phyloP scores from a whole-genome alignment of 2,113 vertebrate species.

The Anarrhichthys ocellatus region DNA sequence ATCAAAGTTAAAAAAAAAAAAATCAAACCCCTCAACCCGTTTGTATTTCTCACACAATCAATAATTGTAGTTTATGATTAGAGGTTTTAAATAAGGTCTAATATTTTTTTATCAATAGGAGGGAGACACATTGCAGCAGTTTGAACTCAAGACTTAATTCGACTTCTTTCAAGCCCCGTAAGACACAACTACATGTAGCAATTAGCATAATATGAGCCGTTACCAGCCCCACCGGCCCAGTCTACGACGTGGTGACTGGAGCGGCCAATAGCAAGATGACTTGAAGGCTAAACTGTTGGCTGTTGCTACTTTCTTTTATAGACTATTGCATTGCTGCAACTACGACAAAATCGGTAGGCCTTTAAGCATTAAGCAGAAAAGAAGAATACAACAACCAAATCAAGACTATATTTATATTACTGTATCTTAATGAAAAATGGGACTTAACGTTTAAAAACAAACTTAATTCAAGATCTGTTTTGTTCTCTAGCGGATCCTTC shows the following conservation, averaged over 20 bases:
- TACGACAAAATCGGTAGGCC: too few relatives aligned
- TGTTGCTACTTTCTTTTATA: too few relatives aligned
- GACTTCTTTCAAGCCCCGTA: too few relatives aligned
- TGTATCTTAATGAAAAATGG: not conserved
- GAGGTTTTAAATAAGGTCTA: not conserved
- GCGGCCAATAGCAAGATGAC: too few relatives aligned
- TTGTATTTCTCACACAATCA: not conserved
- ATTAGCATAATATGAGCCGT: too few relatives aligned
- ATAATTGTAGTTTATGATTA: not conserved
- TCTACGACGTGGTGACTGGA: too few relatives aligned
- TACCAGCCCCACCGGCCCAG: too few relatives aligned
- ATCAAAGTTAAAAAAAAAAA: too few relatives aligned
- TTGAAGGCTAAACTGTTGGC: too few relatives aligned
- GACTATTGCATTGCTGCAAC: too few relatives aligned
- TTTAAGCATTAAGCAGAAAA: not conserved
- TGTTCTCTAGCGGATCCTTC: not conserved
- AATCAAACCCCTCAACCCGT: not conserved
- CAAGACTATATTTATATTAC: not conserved
- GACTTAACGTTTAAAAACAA: not conserved
- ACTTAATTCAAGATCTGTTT: not conserved
- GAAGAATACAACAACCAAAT: not conserved
- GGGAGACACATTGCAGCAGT: not conserved
- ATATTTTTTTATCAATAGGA: not conserved
- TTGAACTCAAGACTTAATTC: too few relatives aligned
- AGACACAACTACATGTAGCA: too few relatives aligned